A percentile compares a stretch with the other conserved stretches of the same genome.
These are phyloP conservation scores for Hyppa rectilinea DNA, from an alignment of 2,888 invertebrate genomes.

Conservation along the genomic window DNA sequence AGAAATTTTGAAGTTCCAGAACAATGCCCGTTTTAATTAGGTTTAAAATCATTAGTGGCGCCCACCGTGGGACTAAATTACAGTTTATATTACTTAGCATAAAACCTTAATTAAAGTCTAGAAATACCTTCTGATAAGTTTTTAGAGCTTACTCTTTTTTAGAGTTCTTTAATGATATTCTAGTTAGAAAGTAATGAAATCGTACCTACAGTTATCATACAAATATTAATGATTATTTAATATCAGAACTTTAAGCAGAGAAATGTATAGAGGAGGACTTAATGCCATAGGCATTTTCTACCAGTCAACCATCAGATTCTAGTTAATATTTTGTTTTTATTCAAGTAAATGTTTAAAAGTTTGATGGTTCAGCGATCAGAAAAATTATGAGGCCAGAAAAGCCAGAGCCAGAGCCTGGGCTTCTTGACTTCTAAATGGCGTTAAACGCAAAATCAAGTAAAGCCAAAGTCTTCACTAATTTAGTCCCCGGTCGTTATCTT, in stretches of 20 bases:
- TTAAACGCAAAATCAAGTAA: neutral
- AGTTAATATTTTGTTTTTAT: neutral
- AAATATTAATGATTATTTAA: too few species aligned
- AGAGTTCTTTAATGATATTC: constrained; percentile 4
- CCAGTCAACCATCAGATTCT: too few species aligned
- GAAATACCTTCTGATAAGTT: constrained; percentile 15
- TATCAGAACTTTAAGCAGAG: too few species aligned
- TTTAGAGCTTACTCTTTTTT: constrained; percentile 2
- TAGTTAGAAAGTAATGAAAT: neutral
- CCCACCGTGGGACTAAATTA: constrained; percentile 55
- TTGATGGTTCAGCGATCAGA: neutral
- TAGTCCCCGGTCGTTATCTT: too few species aligned
- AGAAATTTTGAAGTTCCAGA: neutral
- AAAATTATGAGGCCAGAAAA: neutral
- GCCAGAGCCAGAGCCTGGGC: too few species aligned
- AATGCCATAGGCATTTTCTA: too few species aligned
- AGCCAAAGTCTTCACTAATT: neutral
- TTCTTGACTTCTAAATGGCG: neutral
- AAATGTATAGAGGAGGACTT: too few species aligned
- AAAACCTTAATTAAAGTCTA: constrained; percentile 27
- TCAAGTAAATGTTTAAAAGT: neutral
- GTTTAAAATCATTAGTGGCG: constrained; percentile 54
- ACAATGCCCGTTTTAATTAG: constrained; percentile 37
- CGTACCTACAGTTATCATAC: neutral
- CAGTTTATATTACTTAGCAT: constrained; percentile 7